Evolutionary conservation across 2,888 invertebrate species (phyloP), one percentile per base, ranked within the genome.

Genomic region (Yponomeuta malinellus): DNA sequence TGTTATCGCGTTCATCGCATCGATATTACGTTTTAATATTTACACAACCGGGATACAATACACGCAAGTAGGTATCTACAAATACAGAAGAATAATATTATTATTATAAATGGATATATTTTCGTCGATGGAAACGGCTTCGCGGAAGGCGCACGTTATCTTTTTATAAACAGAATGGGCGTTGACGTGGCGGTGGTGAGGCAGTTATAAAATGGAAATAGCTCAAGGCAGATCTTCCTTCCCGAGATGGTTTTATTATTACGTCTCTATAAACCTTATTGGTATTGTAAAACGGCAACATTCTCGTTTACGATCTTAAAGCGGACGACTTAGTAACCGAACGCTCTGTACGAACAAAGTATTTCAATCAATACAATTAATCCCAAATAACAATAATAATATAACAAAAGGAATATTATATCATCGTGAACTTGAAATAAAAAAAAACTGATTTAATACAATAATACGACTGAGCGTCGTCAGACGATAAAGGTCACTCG

Each of bases 401-500:
- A 15, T 59, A 15, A 59, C 68, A 48, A 68, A 48, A 68, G n/a
- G 15, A 68, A n/a, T 65, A 48, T 48, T 48, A 68, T 68, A 43
- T 23, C 43, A 68, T 74, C 74, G 72, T 82, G 81, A 84, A 83
- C 81, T 83, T 82, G 82, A 82, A 81, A 79, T 76, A 75, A 79
- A 80, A 80, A 79, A 80, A 81, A 78, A 76, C 72, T 70, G 78
- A 81, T 80, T 75, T 72, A 75, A 74, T 72, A 70, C 43, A 43
- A 8, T 63, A 70, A 70, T 70, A 23, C 23, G 23, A 23, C 23
- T 23, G 23, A 70, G 70, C 70, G 70, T 59, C 68, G 70, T 63
- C 70, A 29, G 37, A n/a, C 63, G 12, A 70, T 82, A 84, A 86
- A 88, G 84, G 84, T 85, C 82, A 83, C 83, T 82, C 79, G 76